Conservation (phyloP, 2,113 vertebrate species). For the Asarcornis scutulata region DNA sequence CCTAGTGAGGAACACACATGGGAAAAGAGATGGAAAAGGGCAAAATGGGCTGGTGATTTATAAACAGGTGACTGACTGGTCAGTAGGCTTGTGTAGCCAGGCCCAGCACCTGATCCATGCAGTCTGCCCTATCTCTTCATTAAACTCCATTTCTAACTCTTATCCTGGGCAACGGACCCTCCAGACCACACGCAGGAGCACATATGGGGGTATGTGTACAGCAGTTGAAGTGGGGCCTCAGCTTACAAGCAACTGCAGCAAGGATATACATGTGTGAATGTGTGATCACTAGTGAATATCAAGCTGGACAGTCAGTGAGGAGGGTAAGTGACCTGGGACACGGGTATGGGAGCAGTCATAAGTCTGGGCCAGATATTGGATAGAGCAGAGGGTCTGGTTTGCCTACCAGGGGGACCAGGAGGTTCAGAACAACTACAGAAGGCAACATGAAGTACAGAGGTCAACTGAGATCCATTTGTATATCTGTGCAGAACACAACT, state of each 20-base stretch:
- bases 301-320: not conserved
- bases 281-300: not conserved
- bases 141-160: not conserved
- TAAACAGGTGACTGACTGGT: not conserved
- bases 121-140: not conserved
- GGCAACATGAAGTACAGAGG: not conserved
- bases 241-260: not conserved
- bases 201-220: not conserved
- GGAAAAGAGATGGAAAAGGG: not conserved
- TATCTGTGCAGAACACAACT: not conserved
- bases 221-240: not conserved
- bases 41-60: not conserved
- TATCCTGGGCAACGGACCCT: not conserved
- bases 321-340: not conserved
- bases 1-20: not conserved
- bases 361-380: not conserved
- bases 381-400: not conserved
- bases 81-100: not conserved
- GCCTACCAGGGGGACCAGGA: not conserved
- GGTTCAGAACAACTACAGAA: not conserved
- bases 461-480: not conserved
- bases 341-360: not conserved
- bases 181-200: accelerated
- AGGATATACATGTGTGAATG: not conserved
- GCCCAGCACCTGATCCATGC: not conserved